Conservation (phyloP, 2,113 vertebrate species). For the Perca schrenkii region DNA sequence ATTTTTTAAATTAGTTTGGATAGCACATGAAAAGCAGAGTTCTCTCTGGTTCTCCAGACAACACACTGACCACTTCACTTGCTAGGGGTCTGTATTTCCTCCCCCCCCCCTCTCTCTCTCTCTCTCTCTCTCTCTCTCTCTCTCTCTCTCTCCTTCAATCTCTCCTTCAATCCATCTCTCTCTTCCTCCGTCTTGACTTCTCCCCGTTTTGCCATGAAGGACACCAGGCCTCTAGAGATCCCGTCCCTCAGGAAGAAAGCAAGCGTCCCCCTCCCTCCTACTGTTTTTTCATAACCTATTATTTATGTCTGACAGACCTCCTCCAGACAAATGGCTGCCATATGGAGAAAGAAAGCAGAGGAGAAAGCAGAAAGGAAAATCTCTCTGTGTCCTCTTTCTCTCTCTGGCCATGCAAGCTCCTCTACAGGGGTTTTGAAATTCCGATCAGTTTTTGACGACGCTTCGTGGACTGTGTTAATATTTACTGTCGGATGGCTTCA, state of each 20-base stretch:
- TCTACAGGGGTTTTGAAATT: slow-evolving; percentile 45
- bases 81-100: slow-evolving; percentile 18
- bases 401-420: slow-evolving; percentile 22
- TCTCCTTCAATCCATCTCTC: slow-evolving; percentile 17
- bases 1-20: not conserved
- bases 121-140: slow-evolving; percentile 1
- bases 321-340: slow-evolving; percentile 88
- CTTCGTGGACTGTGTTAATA: not conserved
- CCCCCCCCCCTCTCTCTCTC: slow-evolving; percentile 14
- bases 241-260: slow-evolving; percentile 82
- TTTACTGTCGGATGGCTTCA: slow-evolving; percentile 24
- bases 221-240: slow-evolving; percentile 83
- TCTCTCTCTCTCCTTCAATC: not conserved
- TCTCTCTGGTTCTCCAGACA: slow-evolving; percentile 2
- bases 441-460: slow-evolving; percentile 16
- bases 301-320: slow-evolving; percentile 88
- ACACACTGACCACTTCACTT: slow-evolving; percentile 17
- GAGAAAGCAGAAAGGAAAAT: slow-evolving; percentile 51
- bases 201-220: slow-evolving; percentile 75
- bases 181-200: slow-evolving; percentile 36
- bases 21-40: not conserved
- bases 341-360: slow-evolving; percentile 82
- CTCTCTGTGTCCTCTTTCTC: slow-evolving; percentile 36
- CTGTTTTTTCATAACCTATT: slow-evolving; percentile 86
- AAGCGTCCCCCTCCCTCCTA: slow-evolving; percentile 70